A percentile compares a stretch with the other conserved stretches of the same genome.
phyloP scores from a whole-genome alignment of 2,113 vertebrate genomes.

The Oreochromis tanganicae region DNA sequence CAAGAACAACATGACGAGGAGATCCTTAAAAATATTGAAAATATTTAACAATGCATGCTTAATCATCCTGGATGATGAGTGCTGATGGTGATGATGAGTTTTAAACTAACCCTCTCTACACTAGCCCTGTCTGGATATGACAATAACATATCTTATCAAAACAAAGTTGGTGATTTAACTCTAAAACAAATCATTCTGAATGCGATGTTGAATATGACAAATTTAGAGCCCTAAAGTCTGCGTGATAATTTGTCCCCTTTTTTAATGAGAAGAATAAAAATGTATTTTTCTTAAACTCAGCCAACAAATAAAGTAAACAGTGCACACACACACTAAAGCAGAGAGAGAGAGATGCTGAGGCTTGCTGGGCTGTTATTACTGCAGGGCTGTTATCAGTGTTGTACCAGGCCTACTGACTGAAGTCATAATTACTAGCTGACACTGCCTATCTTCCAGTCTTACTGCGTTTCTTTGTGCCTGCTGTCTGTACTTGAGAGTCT shows the following conservation, averaged over 20 bases:
- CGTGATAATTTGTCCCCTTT: neutral
- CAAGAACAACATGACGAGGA: neutral
- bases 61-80: neutral
- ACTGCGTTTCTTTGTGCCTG: slow-evolving; percentile 38
- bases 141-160: neutral
- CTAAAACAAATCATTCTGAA: neutral
- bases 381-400: slow-evolving; percentile 39
- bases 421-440: slow-evolving; percentile 54
- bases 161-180: neutral
- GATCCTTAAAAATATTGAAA: neutral
- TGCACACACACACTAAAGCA: neutral
- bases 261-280: neutral
- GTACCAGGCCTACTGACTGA: neutral
- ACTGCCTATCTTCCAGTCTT: slow-evolving; percentile 24
- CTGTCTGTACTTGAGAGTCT: slow-evolving; percentile 23
- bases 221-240: neutral
- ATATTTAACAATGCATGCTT: neutral
- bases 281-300: neutral
- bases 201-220: neutral
- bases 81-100: neutral
- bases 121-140: neutral
- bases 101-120: neutral
- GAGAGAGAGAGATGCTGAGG: neutral
- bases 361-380: slow-evolving; percentile 28
- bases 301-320: neutral